A percentile compares a stretch with the other conserved stretches of the same genome.
phyloP scores from a whole-genome alignment of 2,113 vertebrate genomes.

The Tonatia bakeri region DNA sequence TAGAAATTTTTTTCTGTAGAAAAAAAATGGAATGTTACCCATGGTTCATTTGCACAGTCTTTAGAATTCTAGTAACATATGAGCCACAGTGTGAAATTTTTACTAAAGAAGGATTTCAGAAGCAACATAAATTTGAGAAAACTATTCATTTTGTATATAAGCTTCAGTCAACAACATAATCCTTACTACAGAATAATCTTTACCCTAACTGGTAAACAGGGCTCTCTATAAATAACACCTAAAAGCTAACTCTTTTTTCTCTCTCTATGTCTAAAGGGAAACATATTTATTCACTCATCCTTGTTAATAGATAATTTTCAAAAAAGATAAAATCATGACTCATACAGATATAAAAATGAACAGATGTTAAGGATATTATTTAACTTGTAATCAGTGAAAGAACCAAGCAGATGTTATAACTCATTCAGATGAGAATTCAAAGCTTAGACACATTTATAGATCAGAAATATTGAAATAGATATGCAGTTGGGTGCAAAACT shows the following conservation, averaged over 20 bases:
- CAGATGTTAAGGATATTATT: neutral
- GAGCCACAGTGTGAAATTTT: neutral
- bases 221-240: neutral
- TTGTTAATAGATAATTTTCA: slow-evolving; percentile 7
- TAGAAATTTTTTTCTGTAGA: slow-evolving; percentile 7
- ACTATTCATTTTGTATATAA: neutral
- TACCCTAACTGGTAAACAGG: neutral
- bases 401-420: neutral
- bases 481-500: neutral
- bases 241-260: neutral
- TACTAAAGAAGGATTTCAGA: neutral
- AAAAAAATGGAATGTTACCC: slow-evolving; percentile 55
- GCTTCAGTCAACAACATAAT: neutral
- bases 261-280: neutral
- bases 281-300: neutral
- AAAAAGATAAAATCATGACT: slow-evolving; percentile 28
- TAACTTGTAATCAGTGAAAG: neutral
- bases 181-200: neutral
- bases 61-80: slow-evolving; percentile 7
- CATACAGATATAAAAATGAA: neutral
- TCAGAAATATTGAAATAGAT: neutral
- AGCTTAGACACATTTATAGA: neutral
- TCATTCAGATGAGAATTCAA: neutral
- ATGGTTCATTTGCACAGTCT: slow-evolving; percentile 48
- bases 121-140: neutral